A percentile compares a stretch with the other conserved stretches of the same genome.
phyloP scores from a whole-genome alignment of 2,113 vertebrate genomes.

The Orthonyx spaldingii region DNA sequence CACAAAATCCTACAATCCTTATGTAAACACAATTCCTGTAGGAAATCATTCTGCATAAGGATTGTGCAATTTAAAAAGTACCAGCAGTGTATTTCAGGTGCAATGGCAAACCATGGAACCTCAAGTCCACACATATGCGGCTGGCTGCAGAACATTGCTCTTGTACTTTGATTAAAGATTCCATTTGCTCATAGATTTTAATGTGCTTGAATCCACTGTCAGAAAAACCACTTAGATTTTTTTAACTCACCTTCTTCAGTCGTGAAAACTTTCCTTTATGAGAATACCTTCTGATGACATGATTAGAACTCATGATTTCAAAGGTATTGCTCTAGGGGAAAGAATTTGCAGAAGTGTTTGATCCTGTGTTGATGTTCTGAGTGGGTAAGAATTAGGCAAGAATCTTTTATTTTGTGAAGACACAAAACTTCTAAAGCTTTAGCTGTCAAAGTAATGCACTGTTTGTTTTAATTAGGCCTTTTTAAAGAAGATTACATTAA shows the following conservation, averaged over 20 bases:
- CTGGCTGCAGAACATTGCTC: background rate
- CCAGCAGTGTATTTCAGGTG: background rate
- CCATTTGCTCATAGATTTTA: background rate
- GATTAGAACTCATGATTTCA: background rate
- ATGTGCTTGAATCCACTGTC: background rate
- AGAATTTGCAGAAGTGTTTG: background rate
- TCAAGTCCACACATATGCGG: background rate
- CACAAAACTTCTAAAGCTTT: background rate
- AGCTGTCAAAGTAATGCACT: background rate
- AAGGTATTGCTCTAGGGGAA: background rate
- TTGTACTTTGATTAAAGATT: background rate
- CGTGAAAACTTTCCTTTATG: background rate
- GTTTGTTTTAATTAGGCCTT: background rate
- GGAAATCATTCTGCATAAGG: background rate
- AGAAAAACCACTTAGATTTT: background rate
- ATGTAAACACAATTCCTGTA: background rate
- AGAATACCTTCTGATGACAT: background rate
- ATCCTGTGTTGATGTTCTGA: background rate
- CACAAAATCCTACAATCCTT: background rate
- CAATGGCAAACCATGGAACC: background rate
- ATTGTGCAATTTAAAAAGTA: background rate
- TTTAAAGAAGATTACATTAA: background rate
- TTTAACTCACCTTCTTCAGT: background rate
- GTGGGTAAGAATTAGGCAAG: background rate
- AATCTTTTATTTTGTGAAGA: background rate